Evolutionary conservation across 2,797 vertebrate genomes (phyloP), one percentile per base, ranked within the genome.

Genomic region (Agapornis canus): DNA sequence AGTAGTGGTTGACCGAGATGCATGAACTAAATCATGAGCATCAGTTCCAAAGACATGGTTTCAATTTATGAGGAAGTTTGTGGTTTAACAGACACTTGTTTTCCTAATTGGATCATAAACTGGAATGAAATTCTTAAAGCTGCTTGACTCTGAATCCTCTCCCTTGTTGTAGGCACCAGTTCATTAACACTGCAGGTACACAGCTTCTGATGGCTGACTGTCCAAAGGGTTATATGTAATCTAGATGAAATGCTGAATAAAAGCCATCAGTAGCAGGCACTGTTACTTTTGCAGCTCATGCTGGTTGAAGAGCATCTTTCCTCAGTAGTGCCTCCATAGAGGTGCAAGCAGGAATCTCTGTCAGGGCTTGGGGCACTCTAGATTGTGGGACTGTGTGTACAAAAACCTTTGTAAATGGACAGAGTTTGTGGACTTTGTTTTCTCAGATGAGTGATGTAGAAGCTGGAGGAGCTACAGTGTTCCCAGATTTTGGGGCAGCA

Each of bases 401-500:
- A 31, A 13, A 75, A 81, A 45, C 2, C 3, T 0, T 60, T 40
- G 19, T 78, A 48, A 89, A 77, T 39, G 12, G 65, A 71, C 35
- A 39, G 48, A 47, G 25, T 82, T 31, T 81, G 29, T 8, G 71
- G n/a, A 9, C 82, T 94, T 92, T 97, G 5, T 97, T 80, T 98
- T 91, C 79, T 68, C 97, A 99, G 99, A 99, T 99, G 99, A 99
- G 98, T 40, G 99, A 99, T 70, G 99, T 99, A 4, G 98, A 99
- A 97, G 99, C 99, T 32, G 99, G 99, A 79, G 99, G 99, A 66
- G 99, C 99, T 19, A 99, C 99, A 0, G 99, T 99, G 69, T 99
- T 99, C 88, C 99, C 99, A 51, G 99, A 99, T 94, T 99, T 99
- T 94, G 99, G 99, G 79, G 99, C 99, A 90, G 98, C 98, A 32